Evolutionary conservation across 2,113 vertebrate species (phyloP).

Genomic region (Lanius collurio): DNA sequence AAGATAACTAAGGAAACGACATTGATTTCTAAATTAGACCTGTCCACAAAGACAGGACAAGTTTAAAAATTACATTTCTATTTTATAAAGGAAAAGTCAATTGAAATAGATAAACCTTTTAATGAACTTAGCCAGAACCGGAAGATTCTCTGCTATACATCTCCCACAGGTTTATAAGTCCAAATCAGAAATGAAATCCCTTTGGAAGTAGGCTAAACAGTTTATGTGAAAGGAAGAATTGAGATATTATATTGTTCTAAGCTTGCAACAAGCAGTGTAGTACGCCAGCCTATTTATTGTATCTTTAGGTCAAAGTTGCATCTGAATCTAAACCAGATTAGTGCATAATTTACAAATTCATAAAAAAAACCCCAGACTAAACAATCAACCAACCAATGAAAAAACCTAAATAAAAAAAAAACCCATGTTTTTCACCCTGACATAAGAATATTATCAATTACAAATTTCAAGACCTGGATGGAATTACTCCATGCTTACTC

Average conservation of each 20-base stretch:
- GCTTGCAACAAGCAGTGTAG: not conserved
- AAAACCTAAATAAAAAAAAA: not conserved
- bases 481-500: not conserved
- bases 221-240: not conserved
- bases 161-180: not conserved
- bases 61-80: not conserved
- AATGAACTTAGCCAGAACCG: not conserved
- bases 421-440: not conserved
- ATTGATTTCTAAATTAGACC: not conserved
- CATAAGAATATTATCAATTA: not conserved
- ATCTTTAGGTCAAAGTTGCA: not conserved
- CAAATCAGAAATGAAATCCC: not conserved
- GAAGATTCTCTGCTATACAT: not conserved
- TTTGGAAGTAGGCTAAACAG: not conserved
- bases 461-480: not conserved
- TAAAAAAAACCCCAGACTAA: not conserved
- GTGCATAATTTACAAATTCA: not conserved
- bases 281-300: not conserved
- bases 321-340: not conserved
- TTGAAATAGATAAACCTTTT: not conserved
- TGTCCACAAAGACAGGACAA: not conserved
- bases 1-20: not conserved
- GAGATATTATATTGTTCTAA: not conserved
- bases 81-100: not conserved
- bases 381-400: not conserved